Percentiles rank a stretch among this genome's conserved stretches.
phyloP scores from a whole-genome alignment of 2,113 vertebrate genomes.

The Corvus hawaiiensis region DNA sequence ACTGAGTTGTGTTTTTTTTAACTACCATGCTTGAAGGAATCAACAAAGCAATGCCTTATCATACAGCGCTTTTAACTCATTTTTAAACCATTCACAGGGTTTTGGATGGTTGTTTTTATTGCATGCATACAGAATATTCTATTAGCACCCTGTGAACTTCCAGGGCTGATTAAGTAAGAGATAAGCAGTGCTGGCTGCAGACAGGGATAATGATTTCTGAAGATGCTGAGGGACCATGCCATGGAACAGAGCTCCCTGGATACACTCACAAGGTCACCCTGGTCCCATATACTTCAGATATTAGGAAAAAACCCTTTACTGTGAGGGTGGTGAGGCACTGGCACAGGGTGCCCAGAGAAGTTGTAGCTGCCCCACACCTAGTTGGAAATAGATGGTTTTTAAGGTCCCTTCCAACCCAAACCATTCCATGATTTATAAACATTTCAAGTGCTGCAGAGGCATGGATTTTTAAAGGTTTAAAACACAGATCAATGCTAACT shows the following conservation, averaged over 20 bases:
- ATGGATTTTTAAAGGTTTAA: background rate
- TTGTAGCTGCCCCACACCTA: background rate
- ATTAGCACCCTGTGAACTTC: background rate
- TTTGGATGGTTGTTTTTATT: background rate
- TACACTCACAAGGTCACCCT: background rate
- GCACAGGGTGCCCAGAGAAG: background rate
- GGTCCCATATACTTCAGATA: background rate
- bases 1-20: slow-evolving; percentile 21
- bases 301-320: background rate
- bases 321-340: background rate
- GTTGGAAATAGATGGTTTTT: background rate
- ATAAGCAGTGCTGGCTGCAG: background rate
- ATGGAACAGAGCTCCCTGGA: background rate
- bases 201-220: background rate
- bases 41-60: slow-evolving; percentile 9
- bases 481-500: background rate
- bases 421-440: background rate
- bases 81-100: background rate
- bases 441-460: background rate
- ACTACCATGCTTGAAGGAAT: slow-evolving; percentile 8
- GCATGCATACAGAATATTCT: background rate
- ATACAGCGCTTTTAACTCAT: background rate
- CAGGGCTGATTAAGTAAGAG: background rate
- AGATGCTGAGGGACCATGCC: background rate
- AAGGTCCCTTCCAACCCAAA: background rate